These are phyloP conservation scores for Sebastolobus alascanus DNA, from an alignment of 2,797 vertebrate genomes.

Conservation along the genomic window DNA sequence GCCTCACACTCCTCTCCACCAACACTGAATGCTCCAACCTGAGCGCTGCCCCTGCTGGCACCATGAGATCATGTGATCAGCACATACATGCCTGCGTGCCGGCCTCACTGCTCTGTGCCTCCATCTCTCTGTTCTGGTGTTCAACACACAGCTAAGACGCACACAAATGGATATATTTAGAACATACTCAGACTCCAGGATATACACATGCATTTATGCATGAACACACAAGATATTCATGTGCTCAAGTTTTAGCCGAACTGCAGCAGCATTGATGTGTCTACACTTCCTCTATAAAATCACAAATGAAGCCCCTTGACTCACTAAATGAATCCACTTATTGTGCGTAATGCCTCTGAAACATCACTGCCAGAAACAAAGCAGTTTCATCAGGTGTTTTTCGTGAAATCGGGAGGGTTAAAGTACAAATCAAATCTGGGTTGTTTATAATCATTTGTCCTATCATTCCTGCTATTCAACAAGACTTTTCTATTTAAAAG, in stretches of 20 bases:
- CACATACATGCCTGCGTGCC: neutral
- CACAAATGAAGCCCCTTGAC: neutral
- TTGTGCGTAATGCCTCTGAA: neutral
- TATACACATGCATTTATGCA: neutral
- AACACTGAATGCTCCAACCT: neutral
- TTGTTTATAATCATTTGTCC: neutral
- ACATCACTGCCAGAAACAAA: neutral
- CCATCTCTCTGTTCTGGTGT: neutral
- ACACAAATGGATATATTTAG: neutral
- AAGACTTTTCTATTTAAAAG: neutral
- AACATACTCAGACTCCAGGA: neutral
- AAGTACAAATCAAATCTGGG: neutral
- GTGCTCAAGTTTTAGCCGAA: neutral
- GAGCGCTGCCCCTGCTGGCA: neutral
- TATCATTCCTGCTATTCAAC: neutral
- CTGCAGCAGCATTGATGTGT: neutral
- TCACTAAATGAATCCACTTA: neutral
- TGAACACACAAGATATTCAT: neutral
- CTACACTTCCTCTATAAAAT: neutral
- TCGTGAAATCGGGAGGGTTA: neutral
- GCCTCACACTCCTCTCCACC: neutral
- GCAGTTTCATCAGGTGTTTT: neutral
- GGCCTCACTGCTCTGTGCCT: slow-evolving; percentile 1
- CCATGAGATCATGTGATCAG: slow-evolving; percentile 18
- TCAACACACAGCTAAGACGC: slow-evolving; percentile 1